Conservation (phyloP, 2,113 vertebrate genomes). For the Cricetomys ansorgei region DNA sequence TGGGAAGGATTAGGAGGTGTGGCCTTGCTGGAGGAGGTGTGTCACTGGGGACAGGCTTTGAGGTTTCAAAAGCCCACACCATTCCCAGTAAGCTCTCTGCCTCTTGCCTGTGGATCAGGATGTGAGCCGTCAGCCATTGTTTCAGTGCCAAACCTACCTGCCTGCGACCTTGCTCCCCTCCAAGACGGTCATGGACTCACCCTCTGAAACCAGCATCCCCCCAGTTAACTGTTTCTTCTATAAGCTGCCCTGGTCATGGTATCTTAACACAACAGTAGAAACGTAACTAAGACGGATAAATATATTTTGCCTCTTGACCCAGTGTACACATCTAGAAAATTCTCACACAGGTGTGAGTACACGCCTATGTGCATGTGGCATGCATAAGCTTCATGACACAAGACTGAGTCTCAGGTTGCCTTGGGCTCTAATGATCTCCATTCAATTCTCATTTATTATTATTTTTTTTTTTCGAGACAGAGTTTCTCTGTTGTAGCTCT, state of each 20-base stretch:
- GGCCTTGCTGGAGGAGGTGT: background rate
- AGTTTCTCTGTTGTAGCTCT: too few relatives aligned
- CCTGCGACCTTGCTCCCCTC: background rate
- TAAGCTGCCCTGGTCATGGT: background rate
- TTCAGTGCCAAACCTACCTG: background rate
- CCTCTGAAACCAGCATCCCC: background rate
- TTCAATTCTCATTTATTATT: background rate
- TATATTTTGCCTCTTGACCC: background rate
- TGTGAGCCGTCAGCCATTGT: background rate
- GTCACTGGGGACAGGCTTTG: background rate
- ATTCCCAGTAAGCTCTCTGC: background rate
- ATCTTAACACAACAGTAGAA: background rate
- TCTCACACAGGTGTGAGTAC: background rate
- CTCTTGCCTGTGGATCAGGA: background rate
- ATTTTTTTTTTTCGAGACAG: too few relatives aligned
- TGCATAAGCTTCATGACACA: background rate
- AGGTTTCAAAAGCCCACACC: background rate
- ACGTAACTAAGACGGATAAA: background rate
- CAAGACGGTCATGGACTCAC: background rate
- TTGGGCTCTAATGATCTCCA: background rate
- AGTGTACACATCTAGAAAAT: background rate
- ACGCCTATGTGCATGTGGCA: accelerated
- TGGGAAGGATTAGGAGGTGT: background rate
- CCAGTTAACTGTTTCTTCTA: background rate
- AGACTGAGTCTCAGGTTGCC: background rate